Evolutionary conservation across 2,113 vertebrate genomes (phyloP).

Genomic region (Cinclus cinclus): DNA sequence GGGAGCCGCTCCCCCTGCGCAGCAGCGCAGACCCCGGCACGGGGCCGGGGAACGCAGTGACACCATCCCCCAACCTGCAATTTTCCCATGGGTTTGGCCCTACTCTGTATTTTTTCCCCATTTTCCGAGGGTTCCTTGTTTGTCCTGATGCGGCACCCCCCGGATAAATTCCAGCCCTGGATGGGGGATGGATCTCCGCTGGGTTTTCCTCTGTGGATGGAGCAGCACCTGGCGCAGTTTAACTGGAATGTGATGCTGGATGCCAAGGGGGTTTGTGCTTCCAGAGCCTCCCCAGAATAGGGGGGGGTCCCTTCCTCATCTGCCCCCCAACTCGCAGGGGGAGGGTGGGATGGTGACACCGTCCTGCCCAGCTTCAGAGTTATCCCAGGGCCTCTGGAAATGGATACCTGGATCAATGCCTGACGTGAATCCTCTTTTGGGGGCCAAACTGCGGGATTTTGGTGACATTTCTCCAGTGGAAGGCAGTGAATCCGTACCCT

Average conservation of each 20-base stretch:
- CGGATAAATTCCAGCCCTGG: accelerated
- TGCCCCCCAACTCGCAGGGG: accelerated
- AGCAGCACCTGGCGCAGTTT: background rate
- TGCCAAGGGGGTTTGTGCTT: background rate
- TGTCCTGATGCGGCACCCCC: too few species aligned
- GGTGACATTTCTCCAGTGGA: background rate
- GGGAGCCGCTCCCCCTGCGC: background rate
- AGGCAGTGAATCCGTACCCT: background rate
- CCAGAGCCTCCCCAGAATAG: background rate
- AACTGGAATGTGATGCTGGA: background rate
- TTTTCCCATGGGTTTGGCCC: accelerated
- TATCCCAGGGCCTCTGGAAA: background rate
- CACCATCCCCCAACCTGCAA: accelerated
- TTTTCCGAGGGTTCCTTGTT: background rate
- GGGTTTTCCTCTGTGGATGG: background rate
- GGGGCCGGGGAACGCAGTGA: accelerated
- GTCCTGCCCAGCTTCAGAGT: accelerated
- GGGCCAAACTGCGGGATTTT: background rate
- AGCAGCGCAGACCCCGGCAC: background rate
- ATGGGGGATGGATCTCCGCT: accelerated
- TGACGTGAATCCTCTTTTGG: background rate
- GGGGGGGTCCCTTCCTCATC: background rate
- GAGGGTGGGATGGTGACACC: background rate
- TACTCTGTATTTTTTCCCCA: background rate
- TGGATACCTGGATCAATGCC: background rate